These are phyloP conservation scores for Brachyptera putata DNA, from an alignment of 2,888 invertebrate genomes.

Conservation along the genomic window DNA sequence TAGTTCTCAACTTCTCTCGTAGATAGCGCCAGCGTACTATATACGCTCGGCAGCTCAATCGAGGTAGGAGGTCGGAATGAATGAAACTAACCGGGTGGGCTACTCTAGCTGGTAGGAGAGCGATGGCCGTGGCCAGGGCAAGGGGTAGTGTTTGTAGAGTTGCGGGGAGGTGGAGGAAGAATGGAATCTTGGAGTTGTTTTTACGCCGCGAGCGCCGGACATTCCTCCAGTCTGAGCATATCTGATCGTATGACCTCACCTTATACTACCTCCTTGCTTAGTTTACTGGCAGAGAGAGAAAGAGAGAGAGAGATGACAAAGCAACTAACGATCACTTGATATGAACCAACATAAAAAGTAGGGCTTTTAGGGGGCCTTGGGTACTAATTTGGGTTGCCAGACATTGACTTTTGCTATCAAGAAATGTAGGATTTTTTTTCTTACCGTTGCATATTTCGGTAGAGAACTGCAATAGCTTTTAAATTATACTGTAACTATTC, in stretches of 20 bases:
- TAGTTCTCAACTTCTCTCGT: neutral
- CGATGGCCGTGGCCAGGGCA: constrained; percentile 29
- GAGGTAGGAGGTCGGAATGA: constrained; percentile 56
- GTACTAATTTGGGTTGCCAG: constrained; percentile 11
- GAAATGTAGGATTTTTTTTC: too few species aligned
- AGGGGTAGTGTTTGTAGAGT: constrained; percentile 5
- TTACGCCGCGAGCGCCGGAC: constrained; percentile 54
- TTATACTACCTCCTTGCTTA: constrained; percentile 1
- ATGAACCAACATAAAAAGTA: constrained; percentile 12
- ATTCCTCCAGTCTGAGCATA: constrained; percentile 45
- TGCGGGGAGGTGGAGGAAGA: constrained; percentile 36
- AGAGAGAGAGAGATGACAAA: neutral
- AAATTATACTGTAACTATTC: too few species aligned
- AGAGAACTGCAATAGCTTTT: too few species aligned
- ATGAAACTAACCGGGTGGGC: constrained; percentile 43
- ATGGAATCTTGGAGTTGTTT: constrained; percentile 31
- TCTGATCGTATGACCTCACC: constrained; percentile 32
- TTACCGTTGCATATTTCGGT: too few species aligned
- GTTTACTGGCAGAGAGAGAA: neutral
- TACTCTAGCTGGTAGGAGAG: neutral
- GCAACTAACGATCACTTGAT: constrained; percentile 4
- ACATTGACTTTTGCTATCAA: too few species aligned
- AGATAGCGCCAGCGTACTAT: neutral
- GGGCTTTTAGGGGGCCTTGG: neutral
- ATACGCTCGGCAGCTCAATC: constrained; percentile 39